These are phyloP conservation scores for Calidris pygmaea DNA, from an alignment of 2,113 vertebrate species.

Conservation along the genomic window DNA sequence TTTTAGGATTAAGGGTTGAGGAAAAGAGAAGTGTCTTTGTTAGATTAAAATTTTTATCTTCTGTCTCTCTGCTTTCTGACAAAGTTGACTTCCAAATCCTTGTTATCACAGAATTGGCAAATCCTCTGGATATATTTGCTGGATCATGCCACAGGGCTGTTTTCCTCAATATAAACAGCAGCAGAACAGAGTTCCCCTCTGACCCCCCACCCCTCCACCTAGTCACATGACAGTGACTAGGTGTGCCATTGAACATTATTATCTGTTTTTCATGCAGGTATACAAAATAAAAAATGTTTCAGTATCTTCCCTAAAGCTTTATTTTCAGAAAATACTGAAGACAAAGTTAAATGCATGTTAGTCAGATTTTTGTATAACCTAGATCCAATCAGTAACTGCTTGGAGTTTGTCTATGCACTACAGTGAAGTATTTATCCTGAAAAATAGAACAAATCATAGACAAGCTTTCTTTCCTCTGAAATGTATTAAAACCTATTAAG, in stretches of 20 bases:
- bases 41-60: not conserved
- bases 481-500: not conserved
- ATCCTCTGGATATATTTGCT: not conserved
- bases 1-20: not conserved
- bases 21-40: not conserved
- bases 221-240: not conserved
- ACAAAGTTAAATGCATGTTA: not conserved
- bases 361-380: not conserved
- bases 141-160: not conserved
- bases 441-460: not conserved
- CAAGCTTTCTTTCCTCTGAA: not conserved
- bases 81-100: not conserved
- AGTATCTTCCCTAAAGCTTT: not conserved
- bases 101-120: not conserved
- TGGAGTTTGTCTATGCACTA: not conserved
- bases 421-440: not conserved
- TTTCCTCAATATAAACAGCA: not conserved
- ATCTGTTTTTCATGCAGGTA: not conserved
- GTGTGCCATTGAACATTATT: not conserved
- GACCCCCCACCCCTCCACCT: fast-evolving
- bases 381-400: not conserved
- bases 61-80: not conserved
- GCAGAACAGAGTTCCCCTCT: not conserved
- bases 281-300: not conserved
- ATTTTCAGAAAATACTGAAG: not conserved